Evolutionary conservation across 2,797 vertebrate genomes (phyloP).

Genomic region (Cossypha caffra): DNA sequence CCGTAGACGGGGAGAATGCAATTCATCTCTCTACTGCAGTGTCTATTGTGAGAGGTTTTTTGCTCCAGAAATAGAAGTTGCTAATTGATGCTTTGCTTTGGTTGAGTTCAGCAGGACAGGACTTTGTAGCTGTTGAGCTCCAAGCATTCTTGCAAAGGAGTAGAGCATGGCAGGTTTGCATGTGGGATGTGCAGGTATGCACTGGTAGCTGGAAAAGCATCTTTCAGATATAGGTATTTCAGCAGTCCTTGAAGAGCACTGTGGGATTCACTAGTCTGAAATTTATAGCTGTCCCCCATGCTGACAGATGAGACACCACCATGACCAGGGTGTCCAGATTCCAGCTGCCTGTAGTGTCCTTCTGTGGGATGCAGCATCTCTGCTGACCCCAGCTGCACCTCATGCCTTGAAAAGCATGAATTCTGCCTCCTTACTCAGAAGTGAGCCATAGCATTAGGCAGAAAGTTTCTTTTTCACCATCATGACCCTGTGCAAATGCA

Average conservation of each 20-base stretch:
- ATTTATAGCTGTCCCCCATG: not conserved
- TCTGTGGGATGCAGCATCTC: not conserved
- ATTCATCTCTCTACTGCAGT: not conserved
- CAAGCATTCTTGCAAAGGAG: not conserved
- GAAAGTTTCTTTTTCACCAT: not conserved
- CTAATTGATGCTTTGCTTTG: not conserved
- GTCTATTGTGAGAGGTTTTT: rapidly evolving
- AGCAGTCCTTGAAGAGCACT: not conserved
- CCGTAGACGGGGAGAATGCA: not conserved
- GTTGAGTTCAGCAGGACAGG: not conserved
- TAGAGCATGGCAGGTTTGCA: not conserved
- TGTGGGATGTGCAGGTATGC: not conserved
- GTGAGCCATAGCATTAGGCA: not conserved
- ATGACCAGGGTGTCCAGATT: not conserved
- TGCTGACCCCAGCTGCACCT: not conserved
- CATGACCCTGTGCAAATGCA: not conserved
- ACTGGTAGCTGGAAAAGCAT: not conserved
- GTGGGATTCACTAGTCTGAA: not conserved
- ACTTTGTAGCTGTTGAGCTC: not conserved
- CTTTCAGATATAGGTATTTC: not conserved
- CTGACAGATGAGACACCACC: not conserved
- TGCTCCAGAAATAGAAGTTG: not conserved
- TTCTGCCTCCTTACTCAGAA: not conserved
- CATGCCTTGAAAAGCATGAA: not conserved
- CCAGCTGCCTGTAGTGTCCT: not conserved